Base-by-base conservation (phyloP, 1,140 invertebrate species). In the Tetranychus urticae region DNA sequence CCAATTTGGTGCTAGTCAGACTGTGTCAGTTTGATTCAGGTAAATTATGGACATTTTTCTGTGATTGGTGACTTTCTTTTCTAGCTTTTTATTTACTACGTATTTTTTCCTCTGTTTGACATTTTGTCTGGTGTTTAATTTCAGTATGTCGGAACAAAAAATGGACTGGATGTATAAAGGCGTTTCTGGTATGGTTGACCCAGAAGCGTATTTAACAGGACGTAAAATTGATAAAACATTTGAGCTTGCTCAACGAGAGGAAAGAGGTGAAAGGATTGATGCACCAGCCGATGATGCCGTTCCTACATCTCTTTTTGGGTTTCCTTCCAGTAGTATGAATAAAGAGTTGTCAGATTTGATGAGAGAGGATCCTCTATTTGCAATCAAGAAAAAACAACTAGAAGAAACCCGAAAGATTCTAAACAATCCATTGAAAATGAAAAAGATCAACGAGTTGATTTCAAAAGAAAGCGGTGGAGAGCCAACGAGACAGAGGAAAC, bases 151-250 rank as follows among this genome's bases (percentile, higher is more conserved):
- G 6, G 42, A 66, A 54, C 62, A 67, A 50, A 65, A 59, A 14
- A 59, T 92, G 52, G 84, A 89, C 68, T 93, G 88, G 88, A 91
- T 92, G 87, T 91, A 91, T 70, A 86, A 88, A 78, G 81, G 82
- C 66, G 80, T 82, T 10, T 81, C 81, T 66, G 80, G 81, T 66
- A 72, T 76, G 61, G 76, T 84, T 5, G 82, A 90, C 64, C 73
- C 81, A 45, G 88, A 96, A 70, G 87, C 92, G 62, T 96, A 92
- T 76, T 75, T 96, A 2, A 73, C 87, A n/a, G 89, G 90, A 1
- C 81, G 84, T 67, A 74, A 80, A 59, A 81, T 96, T 62, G 89
- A 93, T 68, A 90, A 87, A 73, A 79, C 80, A 52, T 82, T 87
- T 73, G 84, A 88, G 63, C 75, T 81, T 62, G 65, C 81, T 31